These are phyloP conservation scores for Ectemnius continuus DNA, from an alignment of 2,888 invertebrate genomes.

Conservation along the genomic window DNA sequence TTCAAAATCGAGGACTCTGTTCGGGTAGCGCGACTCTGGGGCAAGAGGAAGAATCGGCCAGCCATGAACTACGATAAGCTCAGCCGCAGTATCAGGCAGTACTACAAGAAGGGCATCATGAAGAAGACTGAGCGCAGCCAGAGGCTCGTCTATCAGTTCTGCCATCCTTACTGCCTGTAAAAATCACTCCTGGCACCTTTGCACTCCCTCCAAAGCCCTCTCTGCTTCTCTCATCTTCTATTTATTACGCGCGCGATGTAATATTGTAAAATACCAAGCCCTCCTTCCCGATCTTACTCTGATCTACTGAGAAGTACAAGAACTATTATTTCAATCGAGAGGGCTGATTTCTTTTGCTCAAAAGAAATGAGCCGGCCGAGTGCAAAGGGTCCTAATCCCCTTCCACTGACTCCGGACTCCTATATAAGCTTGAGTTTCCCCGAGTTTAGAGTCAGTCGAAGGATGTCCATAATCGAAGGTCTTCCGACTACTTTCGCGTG, in stretches of 20 bases:
- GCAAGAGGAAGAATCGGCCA: slow-evolving; percentile 97
- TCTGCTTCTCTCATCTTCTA: slow-evolving; percentile 18
- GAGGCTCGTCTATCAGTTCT: slow-evolving; percentile 99
- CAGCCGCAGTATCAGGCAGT: slow-evolving; percentile 97
- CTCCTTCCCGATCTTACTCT: no score
- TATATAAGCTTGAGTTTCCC: slow-evolving; percentile 17
- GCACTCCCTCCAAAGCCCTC: slow-evolving; percentile 21
- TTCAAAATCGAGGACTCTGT: slow-evolving; percentile 99
- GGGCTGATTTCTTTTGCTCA: slow-evolving; percentile 6
- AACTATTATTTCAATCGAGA: no score
- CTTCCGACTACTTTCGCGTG: slow-evolving; percentile 37
- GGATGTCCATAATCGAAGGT: slow-evolving; percentile 29
- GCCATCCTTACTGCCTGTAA: slow-evolving; percentile 94
- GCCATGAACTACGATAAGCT: slow-evolving; percentile 99
- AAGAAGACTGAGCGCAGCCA: slow-evolving; percentile 99
- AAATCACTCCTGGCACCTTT: slow-evolving; percentile 37
- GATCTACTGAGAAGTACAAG: no score
- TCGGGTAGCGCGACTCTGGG: slow-evolving; percentile 98
- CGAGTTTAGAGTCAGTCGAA: slow-evolving; percentile 26
- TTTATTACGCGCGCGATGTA: slow-evolving; percentile 27
- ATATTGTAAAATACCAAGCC: neutral
- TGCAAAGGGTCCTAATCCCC: slow-evolving; percentile 29
- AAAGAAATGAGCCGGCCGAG: neutral
- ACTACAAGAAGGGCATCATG: slow-evolving; percentile 99
- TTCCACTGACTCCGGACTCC: slow-evolving; percentile 22